A percentile compares a stretch with the other conserved stretches of the same genome.
Conservation (phyloP, 2,797 vertebrate genomes). For the Sparus aurata region DNA sequence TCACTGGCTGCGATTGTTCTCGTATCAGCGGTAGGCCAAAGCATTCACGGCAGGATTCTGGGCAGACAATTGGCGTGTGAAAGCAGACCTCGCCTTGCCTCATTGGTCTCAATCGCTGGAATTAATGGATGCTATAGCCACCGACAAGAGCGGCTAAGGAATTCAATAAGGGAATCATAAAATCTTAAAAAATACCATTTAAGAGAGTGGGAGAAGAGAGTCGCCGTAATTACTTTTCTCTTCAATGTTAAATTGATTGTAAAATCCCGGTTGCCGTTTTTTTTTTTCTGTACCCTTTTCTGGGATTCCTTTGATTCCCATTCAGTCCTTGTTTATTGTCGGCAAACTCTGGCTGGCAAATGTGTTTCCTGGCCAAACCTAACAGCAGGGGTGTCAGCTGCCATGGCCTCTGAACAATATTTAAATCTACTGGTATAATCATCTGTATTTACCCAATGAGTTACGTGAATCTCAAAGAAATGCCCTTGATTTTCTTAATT, state of each 20-base stretch:
- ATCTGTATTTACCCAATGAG: constrained; percentile 10
- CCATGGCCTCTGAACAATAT: constrained; percentile 38
- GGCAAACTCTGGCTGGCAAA: constrained; percentile 48
- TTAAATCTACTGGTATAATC: constrained; percentile 32
- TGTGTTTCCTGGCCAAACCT: constrained; percentile 33
- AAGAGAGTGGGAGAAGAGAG: constrained; percentile 76
- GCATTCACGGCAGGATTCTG: constrained; percentile 84
- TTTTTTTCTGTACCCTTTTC: constrained; percentile 45
- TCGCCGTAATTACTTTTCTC: constrained; percentile 79
- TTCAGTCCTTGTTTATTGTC: constrained; percentile 49
- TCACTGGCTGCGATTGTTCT: constrained; percentile 86
- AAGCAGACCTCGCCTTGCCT: constrained; percentile 82
- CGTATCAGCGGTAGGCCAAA: constrained; percentile 84
- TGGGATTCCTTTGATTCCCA: constrained; percentile 38
- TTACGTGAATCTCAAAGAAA: neutral
- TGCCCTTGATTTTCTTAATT: neutral
- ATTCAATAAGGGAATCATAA: constrained; percentile 91
- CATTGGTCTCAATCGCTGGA: constrained; percentile 83
- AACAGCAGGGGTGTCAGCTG: constrained; percentile 46
- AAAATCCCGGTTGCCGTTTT: constrained; percentile 78
- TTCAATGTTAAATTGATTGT: constrained; percentile 87
- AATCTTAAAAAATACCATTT: constrained; percentile 85
- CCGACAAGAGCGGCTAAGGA: constrained; percentile 85
- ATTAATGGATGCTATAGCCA: constrained; percentile 87
- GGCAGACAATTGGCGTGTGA: constrained; percentile 85